phyloP scores from a whole-genome alignment of 2,113 vertebrate genomes.

The Dasyurus viverrinus region DNA sequence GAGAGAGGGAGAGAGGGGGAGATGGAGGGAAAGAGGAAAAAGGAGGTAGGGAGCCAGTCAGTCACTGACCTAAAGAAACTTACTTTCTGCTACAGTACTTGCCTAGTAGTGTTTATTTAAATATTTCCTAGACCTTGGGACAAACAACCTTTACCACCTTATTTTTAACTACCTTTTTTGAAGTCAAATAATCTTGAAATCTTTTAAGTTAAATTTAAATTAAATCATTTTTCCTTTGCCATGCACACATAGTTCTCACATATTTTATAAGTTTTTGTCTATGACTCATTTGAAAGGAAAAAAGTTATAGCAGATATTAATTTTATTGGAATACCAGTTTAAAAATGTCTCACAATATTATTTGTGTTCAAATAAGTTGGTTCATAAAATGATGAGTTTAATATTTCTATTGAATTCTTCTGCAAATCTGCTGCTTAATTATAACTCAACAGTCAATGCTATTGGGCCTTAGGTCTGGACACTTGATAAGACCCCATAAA shows the following conservation, averaged over 20 bases:
- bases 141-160: background rate
- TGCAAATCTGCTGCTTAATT: slow-evolving; percentile 50
- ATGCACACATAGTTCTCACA: background rate
- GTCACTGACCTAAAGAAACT: background rate
- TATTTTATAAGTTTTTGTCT: background rate
- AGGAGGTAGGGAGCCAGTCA: background rate
- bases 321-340: slow-evolving; percentile 58
- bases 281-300: background rate
- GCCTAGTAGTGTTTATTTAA: background rate
- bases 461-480: slow-evolving; percentile 8
- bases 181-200: background rate
- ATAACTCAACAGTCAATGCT: slow-evolving; percentile 33
- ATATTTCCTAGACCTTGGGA: background rate
- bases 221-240: background rate
- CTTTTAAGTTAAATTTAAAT: background rate
- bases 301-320: slow-evolving; percentile 49
- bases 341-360: slow-evolving; percentile 44
- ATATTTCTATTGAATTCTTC: slow-evolving; percentile 50
- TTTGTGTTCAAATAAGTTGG: slow-evolving; percentile 61
- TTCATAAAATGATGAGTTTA: slow-evolving; percentile 56
- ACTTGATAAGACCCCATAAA: slow-evolving; percentile 50
- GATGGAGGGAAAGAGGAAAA: too few species aligned
- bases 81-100: background rate
- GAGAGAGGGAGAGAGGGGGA: too few species aligned
- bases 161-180: background rate